These are phyloP conservation scores for Portevinia maculata DNA, from an alignment of 2,888 invertebrate species.

Conservation along the genomic window DNA sequence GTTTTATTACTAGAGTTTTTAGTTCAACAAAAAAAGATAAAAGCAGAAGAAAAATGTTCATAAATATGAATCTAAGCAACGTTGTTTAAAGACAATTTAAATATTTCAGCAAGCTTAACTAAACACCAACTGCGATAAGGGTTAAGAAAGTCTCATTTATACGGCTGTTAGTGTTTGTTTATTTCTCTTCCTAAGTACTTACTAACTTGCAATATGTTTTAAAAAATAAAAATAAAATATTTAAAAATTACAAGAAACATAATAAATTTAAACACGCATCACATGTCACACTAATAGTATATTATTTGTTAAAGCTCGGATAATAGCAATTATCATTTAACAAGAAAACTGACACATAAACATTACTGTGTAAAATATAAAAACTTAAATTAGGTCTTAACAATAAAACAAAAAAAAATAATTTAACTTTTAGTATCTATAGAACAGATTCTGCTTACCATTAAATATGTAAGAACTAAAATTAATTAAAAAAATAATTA, in stretches of 20 bases:
- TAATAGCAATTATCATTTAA: constrained; percentile 26
- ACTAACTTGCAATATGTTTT: constrained; percentile 23
- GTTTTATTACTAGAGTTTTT: no score
- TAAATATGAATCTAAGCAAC: no score
- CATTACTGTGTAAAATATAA: constrained; percentile 18
- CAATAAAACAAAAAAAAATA: constrained; percentile 25
- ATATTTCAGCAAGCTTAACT: no score
- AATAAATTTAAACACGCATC: constrained; percentile 40
- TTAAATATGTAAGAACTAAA: constrained; percentile 29
- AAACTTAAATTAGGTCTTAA: constrained; percentile 5
- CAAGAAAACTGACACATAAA: constrained; percentile 18
- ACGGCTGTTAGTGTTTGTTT: constrained; percentile 8
- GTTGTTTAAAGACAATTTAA: no score
- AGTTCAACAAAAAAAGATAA: no score
- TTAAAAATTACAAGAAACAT: constrained; percentile 3
- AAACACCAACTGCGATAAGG: no score
- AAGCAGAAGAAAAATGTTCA: no score
- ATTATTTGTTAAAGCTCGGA: constrained; percentile 47
- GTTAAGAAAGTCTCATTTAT: no score
- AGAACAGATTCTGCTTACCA: constrained; percentile 22
- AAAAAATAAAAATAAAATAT: constrained; percentile 3
- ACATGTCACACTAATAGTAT: constrained; percentile 25
- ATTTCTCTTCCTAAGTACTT: constrained; percentile 14
- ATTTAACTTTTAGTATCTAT: constrained; percentile 32
- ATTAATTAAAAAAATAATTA: constrained; percentile 30